Evolutionary conservation across 1,140 invertebrate genomes (phyloP).

Genomic region (Drosophila burlai): DNA sequence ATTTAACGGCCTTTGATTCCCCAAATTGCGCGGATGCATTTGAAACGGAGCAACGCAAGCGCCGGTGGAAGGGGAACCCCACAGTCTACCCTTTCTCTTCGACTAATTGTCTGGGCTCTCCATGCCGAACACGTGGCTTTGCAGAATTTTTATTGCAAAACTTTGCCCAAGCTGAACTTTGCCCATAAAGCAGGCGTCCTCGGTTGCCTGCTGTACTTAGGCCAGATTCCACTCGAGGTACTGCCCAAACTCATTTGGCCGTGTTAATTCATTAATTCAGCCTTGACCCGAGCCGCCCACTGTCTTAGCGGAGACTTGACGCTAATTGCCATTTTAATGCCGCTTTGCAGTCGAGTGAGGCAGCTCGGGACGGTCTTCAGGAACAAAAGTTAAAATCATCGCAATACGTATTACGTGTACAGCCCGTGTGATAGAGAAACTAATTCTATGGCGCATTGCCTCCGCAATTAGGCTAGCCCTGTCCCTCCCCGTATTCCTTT

Average conservation of each 20-base stretch:
- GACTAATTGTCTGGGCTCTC: slow-evolving; percentile 59
- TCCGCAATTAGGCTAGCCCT: slow-evolving; percentile 74
- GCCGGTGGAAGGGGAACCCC: neutral
- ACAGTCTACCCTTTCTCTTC: slow-evolving; percentile 4
- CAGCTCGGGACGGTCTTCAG: neutral
- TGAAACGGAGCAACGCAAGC: slow-evolving; percentile 18
- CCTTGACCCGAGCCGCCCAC: slow-evolving; percentile 48
- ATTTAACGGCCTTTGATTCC: slow-evolving; percentile 78
- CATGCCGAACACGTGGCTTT: slow-evolving; percentile 63
- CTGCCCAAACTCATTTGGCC: slow-evolving; percentile 76
- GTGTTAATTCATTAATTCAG: slow-evolving; percentile 83
- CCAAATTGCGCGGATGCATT: slow-evolving; percentile 62
- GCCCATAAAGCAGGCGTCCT: slow-evolving; percentile 44
- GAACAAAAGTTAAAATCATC: slow-evolving; percentile 60
- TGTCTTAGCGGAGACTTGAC: slow-evolving; percentile 44
- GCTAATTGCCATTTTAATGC: slow-evolving; percentile 79
- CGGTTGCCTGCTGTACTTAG: slow-evolving; percentile 3
- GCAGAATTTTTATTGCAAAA: slow-evolving; percentile 70
- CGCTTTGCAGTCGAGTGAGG: slow-evolving; percentile 51
- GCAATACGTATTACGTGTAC: slow-evolving; percentile 57
- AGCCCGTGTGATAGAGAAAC: slow-evolving; percentile 46
- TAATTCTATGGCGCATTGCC: slow-evolving; percentile 75
- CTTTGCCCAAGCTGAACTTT: slow-evolving; percentile 55
- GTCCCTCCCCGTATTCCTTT: slow-evolving; percentile 3
- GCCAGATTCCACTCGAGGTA: slow-evolving; percentile 58